Evolutionary conservation across 2,113 vertebrate genomes (phyloP), one percentile per base, ranked within the genome.

Genomic region (Pachycephala philippinensis): DNA sequence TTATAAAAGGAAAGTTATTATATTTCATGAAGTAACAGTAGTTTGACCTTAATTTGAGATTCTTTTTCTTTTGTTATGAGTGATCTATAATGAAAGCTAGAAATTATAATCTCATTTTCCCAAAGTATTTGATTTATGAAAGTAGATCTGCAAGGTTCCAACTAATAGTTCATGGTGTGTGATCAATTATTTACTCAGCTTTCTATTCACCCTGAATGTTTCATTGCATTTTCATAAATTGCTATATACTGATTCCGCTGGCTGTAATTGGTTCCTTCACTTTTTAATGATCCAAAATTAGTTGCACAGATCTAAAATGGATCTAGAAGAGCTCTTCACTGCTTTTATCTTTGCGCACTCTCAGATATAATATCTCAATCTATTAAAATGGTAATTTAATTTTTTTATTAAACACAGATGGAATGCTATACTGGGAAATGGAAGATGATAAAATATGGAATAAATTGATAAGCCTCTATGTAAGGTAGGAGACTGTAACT

Each of bases 301-400:
- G 68, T 56, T 71, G 35, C 47, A 37, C 22, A 88, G 28, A 83
- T 90, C 70, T 89, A 87, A 96, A 93, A 81, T 26, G 19, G 54
- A 75, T 84, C 82, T 90, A 86, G 91, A 90, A 74, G 68, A 94
- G 20, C 13, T 86, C 76, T 75, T 90, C 42, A 57, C 84, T 93
- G 56, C 79, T 93, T 91, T 93, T 91, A 63, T 90, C 82, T 44
- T 60, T 66, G 47, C 40, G 70, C 22, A 10, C 16, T 83, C 76
- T 66, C 35, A 61, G 31, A 59, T 90, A 57, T 53, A 89, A 54
- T 79, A 87, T 84, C 68, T 92, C 47, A 74, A 78, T 91, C 44
- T 75, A 92, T 95, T 89, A 91, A 95, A 91, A 95, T 83, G 39
- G 7, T 80, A 85, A 95, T 95, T 94, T 82, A 71, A 59, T 94